Conservation (phyloP, 2,888 invertebrate species). For the Orthosia gothica region DNA sequence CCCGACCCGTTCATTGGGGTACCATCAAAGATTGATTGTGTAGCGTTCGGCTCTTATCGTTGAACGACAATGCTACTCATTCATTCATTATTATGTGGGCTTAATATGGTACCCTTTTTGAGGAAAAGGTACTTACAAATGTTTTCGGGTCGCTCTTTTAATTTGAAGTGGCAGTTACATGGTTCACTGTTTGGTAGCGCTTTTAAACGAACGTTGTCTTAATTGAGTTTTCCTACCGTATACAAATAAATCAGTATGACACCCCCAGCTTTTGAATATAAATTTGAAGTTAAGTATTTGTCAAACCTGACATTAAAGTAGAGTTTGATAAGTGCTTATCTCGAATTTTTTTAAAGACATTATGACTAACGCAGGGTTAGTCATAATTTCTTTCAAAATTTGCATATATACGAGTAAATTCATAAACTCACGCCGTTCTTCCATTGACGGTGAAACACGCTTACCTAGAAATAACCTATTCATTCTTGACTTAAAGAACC, state of each 20-base stretch:
- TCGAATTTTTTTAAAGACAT: no score
- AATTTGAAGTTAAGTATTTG: no score
- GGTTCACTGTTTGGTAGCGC: not conserved
- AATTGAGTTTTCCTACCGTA: not conserved
- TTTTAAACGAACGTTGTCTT: slow-evolving; percentile 1
- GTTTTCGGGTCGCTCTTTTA: slow-evolving; percentile 23
- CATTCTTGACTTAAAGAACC: no score
- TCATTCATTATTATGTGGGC: slow-evolving; percentile 50
- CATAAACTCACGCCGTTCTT: no score
- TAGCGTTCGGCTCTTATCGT: slow-evolving; percentile 40
- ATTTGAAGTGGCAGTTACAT: slow-evolving; percentile 22
- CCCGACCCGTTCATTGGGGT: slow-evolving; percentile 43
- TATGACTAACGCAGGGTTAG: no score
- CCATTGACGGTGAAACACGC: no score
- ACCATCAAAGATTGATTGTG: slow-evolving; percentile 52
- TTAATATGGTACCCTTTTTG: slow-evolving; percentile 22
- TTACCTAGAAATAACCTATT: no score
- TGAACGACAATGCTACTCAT: slow-evolving; percentile 38
- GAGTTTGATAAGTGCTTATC: no score
- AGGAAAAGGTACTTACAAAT: slow-evolving; percentile 24
- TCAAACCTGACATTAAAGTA: no score
- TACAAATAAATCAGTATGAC: not conserved
- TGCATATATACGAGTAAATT: no score
- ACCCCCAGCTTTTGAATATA: no score
- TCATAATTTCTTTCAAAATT: no score